Evolutionary conservation across 2,888 invertebrate species (phyloP).

Genomic region (Tribolium freemani): DNA sequence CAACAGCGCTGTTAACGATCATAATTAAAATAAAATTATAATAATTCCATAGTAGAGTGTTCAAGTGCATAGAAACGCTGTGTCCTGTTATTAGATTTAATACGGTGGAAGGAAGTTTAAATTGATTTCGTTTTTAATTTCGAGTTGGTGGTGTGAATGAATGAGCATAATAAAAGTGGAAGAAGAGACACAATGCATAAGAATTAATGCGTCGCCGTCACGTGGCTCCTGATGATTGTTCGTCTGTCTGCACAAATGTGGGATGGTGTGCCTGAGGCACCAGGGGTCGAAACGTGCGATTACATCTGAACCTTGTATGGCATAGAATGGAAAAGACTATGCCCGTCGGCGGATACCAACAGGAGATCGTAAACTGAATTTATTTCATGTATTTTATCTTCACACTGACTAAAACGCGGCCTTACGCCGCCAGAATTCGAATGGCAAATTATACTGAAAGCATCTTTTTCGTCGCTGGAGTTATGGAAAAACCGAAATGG

Average conservation of each 20-base stretch:
- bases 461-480: neutral
- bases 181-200: conserved; percentile 5
- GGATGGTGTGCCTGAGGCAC: conserved; percentile 12
- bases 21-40: neutral
- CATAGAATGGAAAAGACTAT: conserved; percentile 26
- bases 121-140: neutral
- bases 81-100: neutral
- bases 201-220: conserved; percentile 11
- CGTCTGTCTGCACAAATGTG: conserved; percentile 32
- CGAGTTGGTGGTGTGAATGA: neutral
- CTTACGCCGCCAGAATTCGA: conserved; percentile 26
- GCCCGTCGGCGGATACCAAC: conserved; percentile 32
- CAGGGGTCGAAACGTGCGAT: conserved; percentile 30
- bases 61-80: too few relatives aligned
- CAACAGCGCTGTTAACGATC: neutral
- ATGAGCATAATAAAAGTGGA: neutral
- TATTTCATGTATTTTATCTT: conserved; percentile 36
- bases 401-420: conserved; percentile 18
- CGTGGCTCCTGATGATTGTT: conserved; percentile 11
- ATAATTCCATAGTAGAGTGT: neutral
- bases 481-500: neutral
- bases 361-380: conserved; percentile 38
- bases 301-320: conserved; percentile 32
- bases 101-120: neutral
- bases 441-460: conserved; percentile 16